A percentile compares a stretch with the other conserved stretches of the same genome.
phyloP scores from a whole-genome alignment of 2,113 vertebrate species.

The Anguilla japonica region DNA sequence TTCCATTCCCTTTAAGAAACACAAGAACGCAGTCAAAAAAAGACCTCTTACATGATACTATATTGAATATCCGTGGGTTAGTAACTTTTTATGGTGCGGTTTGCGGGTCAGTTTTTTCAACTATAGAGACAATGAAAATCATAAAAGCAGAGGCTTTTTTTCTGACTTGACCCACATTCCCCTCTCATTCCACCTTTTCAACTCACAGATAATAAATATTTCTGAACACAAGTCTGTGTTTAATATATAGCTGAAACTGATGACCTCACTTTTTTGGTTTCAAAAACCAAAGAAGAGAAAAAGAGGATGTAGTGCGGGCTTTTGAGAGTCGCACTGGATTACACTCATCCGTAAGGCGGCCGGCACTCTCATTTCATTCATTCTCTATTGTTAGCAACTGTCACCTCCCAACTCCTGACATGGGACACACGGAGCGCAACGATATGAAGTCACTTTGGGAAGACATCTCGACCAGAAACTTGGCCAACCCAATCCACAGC shows the following conservation, averaged over 20 bases:
- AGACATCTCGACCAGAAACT: slow-evolving; percentile 50
- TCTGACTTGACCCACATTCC: neutral
- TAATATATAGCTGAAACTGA: neutral
- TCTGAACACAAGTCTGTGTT: neutral
- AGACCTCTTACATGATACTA: neutral
- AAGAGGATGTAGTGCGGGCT: neutral
- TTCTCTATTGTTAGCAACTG: slow-evolving; percentile 32
- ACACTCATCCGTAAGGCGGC: slow-evolving; percentile 35
- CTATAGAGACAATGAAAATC: neutral
- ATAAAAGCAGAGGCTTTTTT: neutral
- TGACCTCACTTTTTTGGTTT: neutral
- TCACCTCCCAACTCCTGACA: slow-evolving; percentile 29
- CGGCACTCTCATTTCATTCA: slow-evolving; percentile 37
- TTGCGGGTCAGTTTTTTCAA: neutral
- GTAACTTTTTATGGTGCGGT: neutral
- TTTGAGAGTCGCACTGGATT: slow-evolving; percentile 22
- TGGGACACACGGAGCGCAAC: slow-evolving; percentile 14
- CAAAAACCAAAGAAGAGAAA: neutral
- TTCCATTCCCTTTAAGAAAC: neutral
- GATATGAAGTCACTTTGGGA: slow-evolving; percentile 56
- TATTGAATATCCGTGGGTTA: neutral
- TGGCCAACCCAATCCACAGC: slow-evolving; percentile 38
- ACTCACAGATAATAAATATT: neutral
- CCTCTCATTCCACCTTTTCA: neutral
- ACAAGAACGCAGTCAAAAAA: neutral